A percentile compares a stretch with the other conserved stretches of the same genome.
phyloP scores from a whole-genome alignment of 2,797 vertebrate genomes.

The Pipistrellus nathusii region DNA sequence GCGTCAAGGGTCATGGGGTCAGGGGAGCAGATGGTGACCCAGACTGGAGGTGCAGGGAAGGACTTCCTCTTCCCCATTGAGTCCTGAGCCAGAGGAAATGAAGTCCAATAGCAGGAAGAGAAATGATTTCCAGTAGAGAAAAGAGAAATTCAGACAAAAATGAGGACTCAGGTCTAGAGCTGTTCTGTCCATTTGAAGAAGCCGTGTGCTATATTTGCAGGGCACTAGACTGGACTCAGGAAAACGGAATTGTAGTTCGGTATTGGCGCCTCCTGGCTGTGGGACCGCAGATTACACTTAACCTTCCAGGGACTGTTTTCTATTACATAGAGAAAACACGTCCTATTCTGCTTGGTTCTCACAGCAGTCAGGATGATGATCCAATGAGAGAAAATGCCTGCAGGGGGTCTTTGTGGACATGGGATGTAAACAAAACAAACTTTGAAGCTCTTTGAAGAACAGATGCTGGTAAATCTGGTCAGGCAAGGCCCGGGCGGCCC shows the following conservation, averaged over 20 bases:
- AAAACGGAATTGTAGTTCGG: background rate
- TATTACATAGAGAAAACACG: background rate
- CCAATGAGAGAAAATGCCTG: background rate
- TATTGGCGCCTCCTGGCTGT: rapidly evolving
- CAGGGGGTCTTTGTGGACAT: background rate
- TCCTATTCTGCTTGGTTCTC: background rate
- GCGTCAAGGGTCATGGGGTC: background rate
- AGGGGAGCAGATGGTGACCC: slow-evolving; percentile 21
- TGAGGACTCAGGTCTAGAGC: background rate
- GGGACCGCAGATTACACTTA: too few species aligned
- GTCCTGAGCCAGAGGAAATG: background rate
- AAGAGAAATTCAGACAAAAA: slow-evolving; percentile 1
- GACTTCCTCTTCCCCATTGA: slow-evolving; percentile 6
- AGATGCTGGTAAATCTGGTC: background rate
- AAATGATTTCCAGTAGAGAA: background rate
- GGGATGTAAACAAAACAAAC: background rate
- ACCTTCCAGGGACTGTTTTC: background rate
- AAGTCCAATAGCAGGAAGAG: slow-evolving; percentile 13
- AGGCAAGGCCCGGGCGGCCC: background rate
- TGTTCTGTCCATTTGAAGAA: background rate
- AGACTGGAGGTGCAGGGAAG: background rate
- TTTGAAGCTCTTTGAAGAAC: background rate
- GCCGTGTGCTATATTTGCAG: background rate
- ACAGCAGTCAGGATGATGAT: background rate
- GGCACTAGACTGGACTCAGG: background rate